Conservation (phyloP, 1,140 invertebrate genomes). For the Drosophila parvula region DNA sequence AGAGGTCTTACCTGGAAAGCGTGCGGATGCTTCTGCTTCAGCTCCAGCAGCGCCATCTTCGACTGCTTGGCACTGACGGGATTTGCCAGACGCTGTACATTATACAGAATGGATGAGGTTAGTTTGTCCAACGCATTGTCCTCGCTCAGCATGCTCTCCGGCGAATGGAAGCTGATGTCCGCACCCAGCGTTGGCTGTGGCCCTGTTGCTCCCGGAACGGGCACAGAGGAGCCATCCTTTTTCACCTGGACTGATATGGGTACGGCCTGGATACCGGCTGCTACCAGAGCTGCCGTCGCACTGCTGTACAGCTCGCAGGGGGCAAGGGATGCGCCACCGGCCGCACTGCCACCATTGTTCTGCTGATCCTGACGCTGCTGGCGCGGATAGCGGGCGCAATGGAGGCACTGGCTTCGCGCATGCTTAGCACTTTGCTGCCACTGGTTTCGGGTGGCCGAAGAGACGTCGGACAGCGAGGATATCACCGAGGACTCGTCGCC, state of each 20-base stretch:
- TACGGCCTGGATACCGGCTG: conserved; percentile 60
- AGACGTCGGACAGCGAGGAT: conserved; percentile 78
- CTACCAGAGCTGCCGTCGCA: conserved; percentile 59
- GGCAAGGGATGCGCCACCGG: conserved; percentile 17
- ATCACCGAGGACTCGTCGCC: conserved; percentile 77
- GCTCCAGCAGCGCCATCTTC: conserved; percentile 88
- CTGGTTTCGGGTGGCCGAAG: conserved; percentile 55
- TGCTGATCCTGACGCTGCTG: conserved; percentile 50
- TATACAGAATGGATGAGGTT: conserved; percentile 86
- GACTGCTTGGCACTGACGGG: conserved; percentile 88
- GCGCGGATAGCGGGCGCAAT: conserved; percentile 67
- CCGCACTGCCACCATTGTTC: conserved; percentile 19
- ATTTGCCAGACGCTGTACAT: conserved; percentile 88
- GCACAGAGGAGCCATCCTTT: conserved; percentile 22
- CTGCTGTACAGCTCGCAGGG: conserved; percentile 66
- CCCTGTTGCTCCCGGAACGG: conserved; percentile 1
- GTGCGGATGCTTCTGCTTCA: conserved; percentile 94
- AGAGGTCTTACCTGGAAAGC: conserved; percentile 85
- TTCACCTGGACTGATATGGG: conserved; percentile 46
- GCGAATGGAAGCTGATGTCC: conserved; percentile 79
- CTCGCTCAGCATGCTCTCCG: conserved; percentile 81
- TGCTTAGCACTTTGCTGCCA: conserved; percentile 68
- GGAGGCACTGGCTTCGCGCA: conserved; percentile 69
- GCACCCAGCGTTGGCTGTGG: conserved; percentile 54
- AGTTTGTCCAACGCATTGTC: conserved; percentile 79